Conservation (phyloP, 2,113 vertebrate species). For the Balaeniceps rex region DNA sequence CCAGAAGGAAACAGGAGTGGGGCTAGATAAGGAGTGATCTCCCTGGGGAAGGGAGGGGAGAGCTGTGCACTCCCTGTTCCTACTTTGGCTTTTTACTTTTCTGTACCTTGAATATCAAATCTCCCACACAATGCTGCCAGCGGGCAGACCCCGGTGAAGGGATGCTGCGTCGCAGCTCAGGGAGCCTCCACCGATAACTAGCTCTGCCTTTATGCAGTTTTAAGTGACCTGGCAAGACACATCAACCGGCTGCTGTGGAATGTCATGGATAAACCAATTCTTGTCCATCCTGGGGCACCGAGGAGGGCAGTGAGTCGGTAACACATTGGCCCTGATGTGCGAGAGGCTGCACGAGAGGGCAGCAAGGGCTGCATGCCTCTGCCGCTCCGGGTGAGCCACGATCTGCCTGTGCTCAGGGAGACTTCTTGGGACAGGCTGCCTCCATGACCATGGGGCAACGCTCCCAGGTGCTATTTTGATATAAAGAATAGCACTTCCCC, state of each 20-base stretch:
- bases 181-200: not conserved
- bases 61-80: not conserved
- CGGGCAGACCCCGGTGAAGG: fast-evolving
- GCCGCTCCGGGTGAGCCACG: not conserved
- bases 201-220: not conserved
- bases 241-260: not conserved
- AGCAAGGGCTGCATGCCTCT: not conserved
- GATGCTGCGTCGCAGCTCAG: not conserved
- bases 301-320: not conserved
- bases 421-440: not conserved
- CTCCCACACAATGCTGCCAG: not conserved
- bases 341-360: not conserved
- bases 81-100: not conserved
- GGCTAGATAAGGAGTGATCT: not conserved
- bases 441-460: not conserved
- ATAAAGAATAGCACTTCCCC: not conserved
- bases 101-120: not conserved
- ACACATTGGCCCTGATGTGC: not conserved
- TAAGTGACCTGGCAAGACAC: not conserved
- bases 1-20: not conserved
- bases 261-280: not conserved
- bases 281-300: not conserved
- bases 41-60: not conserved
- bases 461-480: not conserved
- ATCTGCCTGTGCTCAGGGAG: not conserved